These are phyloP conservation scores for Aromia moschata DNA, from an alignment of 2,888 invertebrate genomes.

Conservation along the genomic window DNA sequence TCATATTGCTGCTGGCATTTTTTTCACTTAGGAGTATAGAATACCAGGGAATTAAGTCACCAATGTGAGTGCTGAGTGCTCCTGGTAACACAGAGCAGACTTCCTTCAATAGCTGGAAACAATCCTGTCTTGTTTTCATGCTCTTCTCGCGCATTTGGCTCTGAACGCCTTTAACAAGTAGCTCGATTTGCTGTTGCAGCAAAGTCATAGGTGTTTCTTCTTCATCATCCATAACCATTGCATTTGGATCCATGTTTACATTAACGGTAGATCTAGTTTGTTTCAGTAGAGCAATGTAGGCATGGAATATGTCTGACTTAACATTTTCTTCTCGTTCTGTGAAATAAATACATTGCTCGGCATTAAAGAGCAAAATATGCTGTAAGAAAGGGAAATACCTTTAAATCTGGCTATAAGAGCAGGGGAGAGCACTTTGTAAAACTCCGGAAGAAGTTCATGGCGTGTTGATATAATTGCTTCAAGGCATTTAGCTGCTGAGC, in stretches of 20 bases:
- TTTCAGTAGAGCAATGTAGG: constrained; percentile 90
- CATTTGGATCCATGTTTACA: constrained; percentile 73
- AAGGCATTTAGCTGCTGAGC: constrained; percentile 97
- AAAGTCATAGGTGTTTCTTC: constrained; percentile 75
- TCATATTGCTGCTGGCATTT: constrained; percentile 96
- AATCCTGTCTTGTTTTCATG: constrained; percentile 90
- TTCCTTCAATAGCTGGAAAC: constrained; percentile 90
- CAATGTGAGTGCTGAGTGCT: constrained; percentile 78
- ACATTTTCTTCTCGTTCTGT: constrained; percentile 99
- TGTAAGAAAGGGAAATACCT: constrained; percentile 65
- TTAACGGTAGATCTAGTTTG: constrained; percentile 83
- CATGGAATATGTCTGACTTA: constrained; percentile 96
- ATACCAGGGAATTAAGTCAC: constrained; percentile 87
- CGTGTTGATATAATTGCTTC: constrained; percentile 94
- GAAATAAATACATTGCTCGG: constrained; percentile 26
- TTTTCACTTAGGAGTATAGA: constrained; percentile 90
- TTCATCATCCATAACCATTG: constrained; percentile 66
- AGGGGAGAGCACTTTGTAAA: constrained; percentile 89
- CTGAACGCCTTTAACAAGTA: constrained; percentile 88
- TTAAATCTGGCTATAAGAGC: constrained; percentile 92
- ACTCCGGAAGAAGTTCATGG: constrained; percentile 88
- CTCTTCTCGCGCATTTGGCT: constrained; percentile 87
- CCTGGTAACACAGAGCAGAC: constrained; percentile 89
- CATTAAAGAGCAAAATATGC: background rate
- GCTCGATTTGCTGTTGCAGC: constrained; percentile 72